Conservation (phyloP, 1,140 invertebrate genomes). For the Trachelipus rathkii region DNA sequence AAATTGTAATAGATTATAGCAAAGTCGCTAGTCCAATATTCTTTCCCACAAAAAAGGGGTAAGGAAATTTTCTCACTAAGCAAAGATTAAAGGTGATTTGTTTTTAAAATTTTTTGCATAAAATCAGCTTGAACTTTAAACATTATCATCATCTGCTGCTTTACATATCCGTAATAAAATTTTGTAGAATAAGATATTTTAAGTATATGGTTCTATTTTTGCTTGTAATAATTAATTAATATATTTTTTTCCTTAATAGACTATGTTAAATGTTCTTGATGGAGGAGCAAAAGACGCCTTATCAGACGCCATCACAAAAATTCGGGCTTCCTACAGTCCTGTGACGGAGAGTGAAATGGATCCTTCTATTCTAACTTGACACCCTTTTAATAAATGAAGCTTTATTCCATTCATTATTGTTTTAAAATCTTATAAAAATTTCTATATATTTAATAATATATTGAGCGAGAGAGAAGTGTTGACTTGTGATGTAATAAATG, state of each 20-base stretch:
- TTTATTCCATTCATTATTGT: background rate
- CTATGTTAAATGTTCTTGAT: slow-evolving; percentile 71
- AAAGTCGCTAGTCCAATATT: too few relatives aligned
- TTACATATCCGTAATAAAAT: background rate
- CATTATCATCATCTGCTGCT: background rate
- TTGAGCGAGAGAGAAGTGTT: too few relatives aligned
- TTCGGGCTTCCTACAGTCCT: slow-evolving; percentile 48
- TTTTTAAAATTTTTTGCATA: background rate
- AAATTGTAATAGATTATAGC: too few relatives aligned
- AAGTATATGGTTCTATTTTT: background rate
- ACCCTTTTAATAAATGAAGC: background rate
- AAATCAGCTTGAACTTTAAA: background rate
- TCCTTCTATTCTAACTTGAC: slow-evolving; percentile 37
- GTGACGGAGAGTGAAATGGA: slow-evolving; percentile 41
- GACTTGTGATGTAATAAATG: too few relatives aligned
- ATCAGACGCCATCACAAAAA: slow-evolving; percentile 80
- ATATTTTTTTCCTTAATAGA: slow-evolving; percentile 55
- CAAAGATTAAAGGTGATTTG: too few relatives aligned
- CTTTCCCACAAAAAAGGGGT: background rate
- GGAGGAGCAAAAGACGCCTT: slow-evolving; percentile 80
- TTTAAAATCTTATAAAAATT: background rate
- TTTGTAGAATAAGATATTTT: background rate
- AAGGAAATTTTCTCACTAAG: background rate
- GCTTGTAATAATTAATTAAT: background rate
- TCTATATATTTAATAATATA: too few relatives aligned